Conservation (phyloP, 2,888 invertebrate species). For the Hecatera dysodea region DNA sequence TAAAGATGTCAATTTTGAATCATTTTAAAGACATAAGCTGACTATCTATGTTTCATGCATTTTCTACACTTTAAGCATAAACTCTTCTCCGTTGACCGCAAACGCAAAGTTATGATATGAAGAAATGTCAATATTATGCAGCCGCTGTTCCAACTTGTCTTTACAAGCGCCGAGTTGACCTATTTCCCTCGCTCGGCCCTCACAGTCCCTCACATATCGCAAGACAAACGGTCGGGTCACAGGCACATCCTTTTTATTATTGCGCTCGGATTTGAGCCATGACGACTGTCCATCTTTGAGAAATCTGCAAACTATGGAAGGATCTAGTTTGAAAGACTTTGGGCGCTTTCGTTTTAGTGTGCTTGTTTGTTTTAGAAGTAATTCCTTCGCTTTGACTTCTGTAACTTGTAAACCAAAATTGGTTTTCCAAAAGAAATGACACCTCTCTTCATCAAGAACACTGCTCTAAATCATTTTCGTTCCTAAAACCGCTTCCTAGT, state of each 20-base stretch:
- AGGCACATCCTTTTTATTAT: constrained; percentile 56
- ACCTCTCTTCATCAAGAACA: not conserved
- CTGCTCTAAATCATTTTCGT: not conserved
- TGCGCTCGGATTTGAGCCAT: constrained; percentile 48
- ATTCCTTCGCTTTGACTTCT: not conserved
- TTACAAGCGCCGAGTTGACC: constrained; percentile 53
- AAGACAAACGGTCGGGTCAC: constrained; percentile 56
- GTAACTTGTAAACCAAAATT: not conserved
- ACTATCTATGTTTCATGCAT: not conserved
- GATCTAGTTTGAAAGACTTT: not conserved
- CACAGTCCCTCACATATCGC: constrained; percentile 52
- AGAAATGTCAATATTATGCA: constrained; percentile 53
- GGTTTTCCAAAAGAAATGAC: not conserved
- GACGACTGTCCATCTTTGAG: constrained; percentile 42
- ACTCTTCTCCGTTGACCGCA: not conserved
- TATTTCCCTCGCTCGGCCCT: constrained; percentile 55
- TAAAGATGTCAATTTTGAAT: not conserved
- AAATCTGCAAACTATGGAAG: constrained; percentile 6
- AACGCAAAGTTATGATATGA: constrained; percentile 13
- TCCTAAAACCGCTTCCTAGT: not conserved
- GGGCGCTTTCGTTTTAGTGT: not conserved
- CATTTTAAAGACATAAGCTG: not conserved
- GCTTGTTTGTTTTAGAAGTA: not conserved
- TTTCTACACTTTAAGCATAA: constrained; percentile 13
- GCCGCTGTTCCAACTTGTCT: constrained; percentile 38